Evolutionary conservation across 2,888 invertebrate genomes (phyloP), one percentile per base, ranked within the genome.

Genomic region (Drosophila flavopinicola): DNA sequence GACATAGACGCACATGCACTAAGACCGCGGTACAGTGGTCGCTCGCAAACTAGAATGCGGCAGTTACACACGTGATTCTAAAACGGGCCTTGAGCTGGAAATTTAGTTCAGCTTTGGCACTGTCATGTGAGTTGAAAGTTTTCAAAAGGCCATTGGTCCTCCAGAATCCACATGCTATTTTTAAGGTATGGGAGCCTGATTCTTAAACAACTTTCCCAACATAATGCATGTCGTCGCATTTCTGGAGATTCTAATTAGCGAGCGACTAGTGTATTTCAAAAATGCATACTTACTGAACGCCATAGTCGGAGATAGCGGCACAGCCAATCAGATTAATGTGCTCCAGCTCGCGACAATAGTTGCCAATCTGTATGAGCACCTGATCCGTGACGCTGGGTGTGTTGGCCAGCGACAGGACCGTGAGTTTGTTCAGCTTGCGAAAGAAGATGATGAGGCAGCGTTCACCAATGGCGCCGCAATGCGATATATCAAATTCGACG

Each of bases 271-370:
- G 20, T 20, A 3, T 7, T 29, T 7, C 6, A 6, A 24, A 13
- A 32, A 6, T 7, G 6, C 6, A 17, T 65, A 88, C 92, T 91
- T 91, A 94, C 95, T 92, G 92, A 5, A 95, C 91, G 61, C 94
- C 94, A 80, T 92, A 92, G 87, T 95, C 94, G 0, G 94, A 92
- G 42, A 95, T 92, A 25, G 94, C 92, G 79, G 91, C 91, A 84
- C 95, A 95, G 1, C 94, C 94, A 38, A 92, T 91, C 6, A 95
- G 89, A 88, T 94, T 94, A 1, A 95, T 92, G 63, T 93, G 91
- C 72, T 92, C 92, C 68, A 94, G 85, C 1, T 91, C 88, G 0
- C 87, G 90, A 77, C 93, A 94, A 75, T 92, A 92, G 61, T 92
- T 93, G 0, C 94, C 92, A 66, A 94, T 90, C 15, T 93, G 92